Percentiles rank a stretch among this genome's conserved stretches.
Conservation (phyloP, 2,797 vertebrate species). For the Tokudaia tokunoshimensis region DNA sequence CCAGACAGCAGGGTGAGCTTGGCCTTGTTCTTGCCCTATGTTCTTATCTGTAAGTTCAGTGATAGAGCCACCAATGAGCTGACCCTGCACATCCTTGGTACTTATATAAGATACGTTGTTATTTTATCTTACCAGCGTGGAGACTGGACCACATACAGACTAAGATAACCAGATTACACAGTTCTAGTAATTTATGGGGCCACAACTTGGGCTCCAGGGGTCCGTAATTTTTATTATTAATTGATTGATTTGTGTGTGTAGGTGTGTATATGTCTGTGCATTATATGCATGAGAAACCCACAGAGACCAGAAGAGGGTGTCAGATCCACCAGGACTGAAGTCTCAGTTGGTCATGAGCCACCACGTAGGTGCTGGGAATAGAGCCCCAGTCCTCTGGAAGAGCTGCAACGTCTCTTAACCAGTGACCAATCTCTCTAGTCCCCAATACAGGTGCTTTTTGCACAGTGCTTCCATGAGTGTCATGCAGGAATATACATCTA, state of each 20-base stretch:
- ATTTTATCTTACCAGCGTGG: background rate
- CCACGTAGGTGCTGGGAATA: background rate
- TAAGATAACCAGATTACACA: slow-evolving; percentile 52
- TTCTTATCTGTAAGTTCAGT: background rate
- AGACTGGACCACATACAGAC: slow-evolving; percentile 16
- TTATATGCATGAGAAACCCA: background rate
- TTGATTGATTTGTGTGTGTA: background rate
- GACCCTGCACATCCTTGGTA: background rate
- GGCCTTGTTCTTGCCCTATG: background rate
- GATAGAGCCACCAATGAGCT: background rate
- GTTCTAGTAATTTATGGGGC: background rate
- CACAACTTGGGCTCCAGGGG: background rate
- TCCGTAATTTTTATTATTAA: background rate
- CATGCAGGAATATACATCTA: background rate
- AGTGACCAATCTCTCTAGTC: background rate
- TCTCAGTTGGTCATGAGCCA: background rate
- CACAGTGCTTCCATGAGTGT: background rate
- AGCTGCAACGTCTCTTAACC: background rate
- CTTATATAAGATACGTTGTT: background rate
- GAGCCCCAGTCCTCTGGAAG: background rate
- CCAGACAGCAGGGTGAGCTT: background rate
- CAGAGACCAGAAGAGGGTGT: background rate
- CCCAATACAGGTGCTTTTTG: background rate
- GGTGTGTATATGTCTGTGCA: background rate
- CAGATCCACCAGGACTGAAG: background rate